Evolutionary conservation across 2,797 vertebrate species (phyloP).

Genomic region (Ateles fusciceps): DNA sequence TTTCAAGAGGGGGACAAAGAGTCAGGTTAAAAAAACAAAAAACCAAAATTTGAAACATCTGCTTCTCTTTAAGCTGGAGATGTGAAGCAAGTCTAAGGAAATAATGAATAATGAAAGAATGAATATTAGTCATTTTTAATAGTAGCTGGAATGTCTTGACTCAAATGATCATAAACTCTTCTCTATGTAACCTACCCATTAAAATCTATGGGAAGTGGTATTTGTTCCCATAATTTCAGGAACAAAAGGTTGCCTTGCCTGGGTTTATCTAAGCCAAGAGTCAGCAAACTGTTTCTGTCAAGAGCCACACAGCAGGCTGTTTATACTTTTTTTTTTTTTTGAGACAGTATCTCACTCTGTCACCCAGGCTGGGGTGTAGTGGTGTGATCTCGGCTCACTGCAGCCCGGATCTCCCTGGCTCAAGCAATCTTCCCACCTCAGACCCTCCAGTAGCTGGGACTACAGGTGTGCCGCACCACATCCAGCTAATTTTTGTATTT

Average conservation of each 20-base stretch:
- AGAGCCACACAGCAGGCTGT: neutral
- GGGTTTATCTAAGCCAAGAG: neutral
- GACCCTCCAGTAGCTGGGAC: no score
- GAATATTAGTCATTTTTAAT: constrained; percentile 74
- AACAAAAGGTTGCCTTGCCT: neutral
- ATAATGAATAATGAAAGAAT: constrained; percentile 79
- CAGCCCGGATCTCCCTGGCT: no score
- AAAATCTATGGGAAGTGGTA: neutral
- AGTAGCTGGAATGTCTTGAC: constrained; percentile 67
- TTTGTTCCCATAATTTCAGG: neutral
- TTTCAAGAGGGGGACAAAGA: constrained; percentile 69
- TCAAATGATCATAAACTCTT: constrained; percentile 50
- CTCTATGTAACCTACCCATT: constrained; percentile 6
- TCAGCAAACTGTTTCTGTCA: neutral
- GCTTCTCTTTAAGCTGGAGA: constrained; percentile 80
- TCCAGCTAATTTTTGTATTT: no score
- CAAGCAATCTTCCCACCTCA: no score
- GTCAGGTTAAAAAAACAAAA: neutral
- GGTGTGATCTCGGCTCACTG: no score
- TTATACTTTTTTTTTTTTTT: neutral
- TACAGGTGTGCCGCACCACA: no score
- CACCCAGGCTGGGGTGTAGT: no score
- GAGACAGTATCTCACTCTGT: neutral
- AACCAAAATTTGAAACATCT: constrained; percentile 76
- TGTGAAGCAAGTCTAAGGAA: constrained; percentile 77